phyloP scores from a whole-genome alignment of 1,140 invertebrate species.

The Drosophila orena region DNA sequence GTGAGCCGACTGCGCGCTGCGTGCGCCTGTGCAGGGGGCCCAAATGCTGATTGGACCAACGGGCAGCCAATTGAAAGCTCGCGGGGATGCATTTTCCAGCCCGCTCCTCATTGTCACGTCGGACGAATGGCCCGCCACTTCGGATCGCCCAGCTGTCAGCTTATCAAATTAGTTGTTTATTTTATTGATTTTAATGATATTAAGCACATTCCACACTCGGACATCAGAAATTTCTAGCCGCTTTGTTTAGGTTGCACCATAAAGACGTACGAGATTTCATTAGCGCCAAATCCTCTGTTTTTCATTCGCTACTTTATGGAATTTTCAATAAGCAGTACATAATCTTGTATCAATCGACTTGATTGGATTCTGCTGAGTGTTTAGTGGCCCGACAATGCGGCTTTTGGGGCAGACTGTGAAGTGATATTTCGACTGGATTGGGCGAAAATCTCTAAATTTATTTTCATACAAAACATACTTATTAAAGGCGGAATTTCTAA shows the following conservation, averaged over 20 bases:
- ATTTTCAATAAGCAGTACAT: constrained; percentile 66
- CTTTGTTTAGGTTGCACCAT: constrained; percentile 64
- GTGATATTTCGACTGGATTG: constrained; percentile 6
- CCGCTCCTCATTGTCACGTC: constrained; percentile 44
- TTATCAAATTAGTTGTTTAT: constrained; percentile 67
- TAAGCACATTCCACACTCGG: constrained; percentile 65
- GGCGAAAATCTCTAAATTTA: background rate
- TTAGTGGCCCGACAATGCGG: constrained; percentile 38
- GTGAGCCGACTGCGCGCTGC: constrained; percentile 45
- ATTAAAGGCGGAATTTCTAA: no score
- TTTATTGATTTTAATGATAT: constrained; percentile 82
- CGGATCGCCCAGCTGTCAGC: constrained; percentile 53
- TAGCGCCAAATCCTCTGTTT: constrained; percentile 56
- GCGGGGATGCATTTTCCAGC: constrained; percentile 36
- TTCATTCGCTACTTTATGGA: constrained; percentile 72
- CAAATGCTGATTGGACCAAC: constrained; percentile 38
- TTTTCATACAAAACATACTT: background rate
- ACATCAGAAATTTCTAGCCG: constrained; percentile 42
- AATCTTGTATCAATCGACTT: constrained; percentile 35
- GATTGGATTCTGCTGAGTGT: constrained; percentile 36
- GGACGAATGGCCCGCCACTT: constrained; percentile 27
- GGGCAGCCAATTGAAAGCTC: constrained; percentile 48
- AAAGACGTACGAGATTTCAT: constrained; percentile 78
- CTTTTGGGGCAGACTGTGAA: constrained; percentile 12
- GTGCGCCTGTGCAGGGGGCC: constrained; percentile 40